Evolutionary conservation across 2,888 invertebrate genomes (phyloP), one percentile per base, ranked within the genome.

Genomic region (Melinopterus prodromus): DNA sequence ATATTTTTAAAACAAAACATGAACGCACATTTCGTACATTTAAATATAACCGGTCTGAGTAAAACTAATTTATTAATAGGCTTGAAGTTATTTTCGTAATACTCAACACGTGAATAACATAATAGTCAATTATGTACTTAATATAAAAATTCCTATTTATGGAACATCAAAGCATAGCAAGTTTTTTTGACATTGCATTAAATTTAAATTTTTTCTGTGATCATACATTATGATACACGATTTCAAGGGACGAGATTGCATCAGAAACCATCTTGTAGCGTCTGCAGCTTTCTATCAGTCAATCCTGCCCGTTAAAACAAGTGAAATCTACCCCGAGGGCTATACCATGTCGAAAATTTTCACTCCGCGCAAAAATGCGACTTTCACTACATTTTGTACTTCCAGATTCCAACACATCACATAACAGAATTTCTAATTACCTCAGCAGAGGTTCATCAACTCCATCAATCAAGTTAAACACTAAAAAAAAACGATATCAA

Each of bases 321-420:
- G 53, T 53, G 53, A 53, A 53, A 53, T 53, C 53, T 53, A 53
- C 53, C 53, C 53, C 53, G 26, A 53, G 53, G 53, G 53, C 53
- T 1, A 53, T 0, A 53, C 7, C 7, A 53, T 53, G 12, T 7
- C 53, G 9, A 53, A 53, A 53, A 53, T 53, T 53, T 53, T 53
- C 53, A 53, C 53, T 53, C 53, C 9, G 53, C 53, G 53, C 7
- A 53, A 53, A 53, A 53, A 53, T 53, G 53, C 53, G 53, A 53
- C 53, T 53, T 53, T 53, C 53, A 53, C 53, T 53, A 53, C 53
- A 53, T 53, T 38, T 53, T 53, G 53, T 53, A 53, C 53, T 53
- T 53, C 53, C 53, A 53, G 53, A 53, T 53, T 53, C 53, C 53
- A 12, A 53, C 53, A 53, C 53, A 53, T 12, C 53, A 53, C 53